Percentiles rank a stretch among this genome's conserved stretches.
Evolutionary conservation across 2,888 invertebrate species (phyloP).

Genomic region (Stenchaetothrips biformis): DNA sequence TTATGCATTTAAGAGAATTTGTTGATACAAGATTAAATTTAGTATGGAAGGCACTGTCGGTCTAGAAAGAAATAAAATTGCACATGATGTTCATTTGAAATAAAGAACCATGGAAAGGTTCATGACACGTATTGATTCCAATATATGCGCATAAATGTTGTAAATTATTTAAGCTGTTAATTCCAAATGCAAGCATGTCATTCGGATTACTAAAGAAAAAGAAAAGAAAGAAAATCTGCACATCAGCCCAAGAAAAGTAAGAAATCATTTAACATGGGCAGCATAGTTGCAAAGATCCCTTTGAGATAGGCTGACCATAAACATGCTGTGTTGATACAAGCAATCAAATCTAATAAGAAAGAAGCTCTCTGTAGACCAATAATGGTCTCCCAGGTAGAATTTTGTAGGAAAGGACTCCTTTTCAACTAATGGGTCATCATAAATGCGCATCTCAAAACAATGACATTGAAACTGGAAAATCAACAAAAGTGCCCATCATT

Average conservation of each 20-base stretch:
- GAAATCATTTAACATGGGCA: constrained; percentile 4
- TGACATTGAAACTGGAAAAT: background rate
- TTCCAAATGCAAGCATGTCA: constrained; percentile 19
- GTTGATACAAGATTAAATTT: background rate
- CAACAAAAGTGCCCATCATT: constrained; percentile 3
- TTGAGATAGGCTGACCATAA: constrained; percentile 15
- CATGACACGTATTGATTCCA: background rate
- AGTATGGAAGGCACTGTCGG: background rate
- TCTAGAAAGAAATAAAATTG: background rate
- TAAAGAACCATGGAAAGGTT: background rate
- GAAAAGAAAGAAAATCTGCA: constrained; percentile 22
- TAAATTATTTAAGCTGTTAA: constrained; percentile 22
- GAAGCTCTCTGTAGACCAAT: background rate
- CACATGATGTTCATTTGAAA: background rate
- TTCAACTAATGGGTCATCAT: background rate
- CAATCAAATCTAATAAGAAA: background rate
- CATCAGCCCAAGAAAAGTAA: constrained; percentile 15
- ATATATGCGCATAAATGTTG: constrained; percentile 10
- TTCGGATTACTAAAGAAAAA: constrained; percentile 2
- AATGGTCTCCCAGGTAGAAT: background rate
- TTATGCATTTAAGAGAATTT: background rate
- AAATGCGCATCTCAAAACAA: constrained; percentile 16
- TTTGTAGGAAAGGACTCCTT: background rate
- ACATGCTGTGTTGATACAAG: constrained; percentile 23
- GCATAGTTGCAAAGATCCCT: constrained; percentile 1